These are phyloP conservation scores for Watsonalla binaria DNA, from an alignment of 2,888 invertebrate genomes.

Conservation along the genomic window DNA sequence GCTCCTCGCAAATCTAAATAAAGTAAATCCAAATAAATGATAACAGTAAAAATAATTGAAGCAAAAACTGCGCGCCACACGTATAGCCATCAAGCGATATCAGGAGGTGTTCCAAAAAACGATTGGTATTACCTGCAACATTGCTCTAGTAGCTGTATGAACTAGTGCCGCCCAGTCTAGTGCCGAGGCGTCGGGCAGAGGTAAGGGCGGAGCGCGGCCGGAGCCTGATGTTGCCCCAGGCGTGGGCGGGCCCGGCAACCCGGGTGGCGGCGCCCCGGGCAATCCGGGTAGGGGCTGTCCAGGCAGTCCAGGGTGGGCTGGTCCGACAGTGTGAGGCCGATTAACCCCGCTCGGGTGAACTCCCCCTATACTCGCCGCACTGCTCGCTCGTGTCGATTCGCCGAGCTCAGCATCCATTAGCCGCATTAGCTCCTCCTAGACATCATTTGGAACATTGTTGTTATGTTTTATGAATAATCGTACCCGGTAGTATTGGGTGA, in stretches of 20 bases:
- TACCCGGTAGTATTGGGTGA: background rate
- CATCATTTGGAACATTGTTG: background rate
- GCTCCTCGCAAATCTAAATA: slow-evolving; percentile 70
- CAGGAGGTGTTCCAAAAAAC: background rate
- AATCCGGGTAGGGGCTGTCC: slow-evolving; percentile 46
- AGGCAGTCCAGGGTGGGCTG: background rate
- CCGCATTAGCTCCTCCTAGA: slow-evolving; percentile 92
- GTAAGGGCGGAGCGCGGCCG: slow-evolving; percentile 55
- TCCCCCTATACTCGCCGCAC: slow-evolving; percentile 72
- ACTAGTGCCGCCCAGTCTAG: slow-evolving; percentile 90
- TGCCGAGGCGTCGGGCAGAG: slow-evolving; percentile 83
- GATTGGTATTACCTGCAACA: slow-evolving; percentile 70
- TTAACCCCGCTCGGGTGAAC: no score
- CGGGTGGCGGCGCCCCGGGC: slow-evolving; percentile 55
- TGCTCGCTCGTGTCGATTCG: slow-evolving; percentile 52
- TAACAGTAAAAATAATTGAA: no score
- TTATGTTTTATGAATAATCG: background rate
- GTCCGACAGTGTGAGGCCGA: slow-evolving; percentile 72
- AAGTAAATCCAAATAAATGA: slow-evolving; percentile 1
- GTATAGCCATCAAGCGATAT: background rate
- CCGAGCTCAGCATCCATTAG: slow-evolving; percentile 88
- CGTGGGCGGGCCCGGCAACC: slow-evolving; percentile 7
- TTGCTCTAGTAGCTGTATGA: slow-evolving; percentile 87
- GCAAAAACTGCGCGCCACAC: no score
- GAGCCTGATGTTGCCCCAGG: background rate